Percentiles rank a stretch among this genome's conserved stretches.
phyloP scores from a whole-genome alignment of 2,113 vertebrate genomes.

The Corvus hawaiiensis region DNA sequence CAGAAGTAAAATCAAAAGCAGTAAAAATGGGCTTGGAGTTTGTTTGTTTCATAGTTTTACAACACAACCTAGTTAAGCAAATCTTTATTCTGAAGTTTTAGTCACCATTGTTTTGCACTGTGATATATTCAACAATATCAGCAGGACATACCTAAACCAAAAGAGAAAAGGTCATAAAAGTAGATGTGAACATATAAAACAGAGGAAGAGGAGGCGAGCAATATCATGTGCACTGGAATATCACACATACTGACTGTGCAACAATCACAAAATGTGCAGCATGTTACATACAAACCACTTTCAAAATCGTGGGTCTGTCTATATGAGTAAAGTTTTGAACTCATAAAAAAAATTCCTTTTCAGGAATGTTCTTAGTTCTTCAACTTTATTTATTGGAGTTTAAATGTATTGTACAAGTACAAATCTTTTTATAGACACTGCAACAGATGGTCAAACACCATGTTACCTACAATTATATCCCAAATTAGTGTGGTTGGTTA shows the following conservation, averaged over 20 bases:
- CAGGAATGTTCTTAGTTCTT: neutral
- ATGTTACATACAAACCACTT: neutral
- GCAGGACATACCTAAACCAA: neutral
- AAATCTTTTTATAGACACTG: slow-evolving; percentile 54
- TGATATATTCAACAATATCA: neutral
- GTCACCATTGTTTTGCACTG: neutral
- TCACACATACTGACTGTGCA: neutral
- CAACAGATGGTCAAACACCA: slow-evolving; percentile 64
- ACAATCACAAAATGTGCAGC: neutral
- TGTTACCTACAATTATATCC: slow-evolving; percentile 62
- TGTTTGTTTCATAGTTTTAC: neutral
- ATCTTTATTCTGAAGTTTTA: neutral
- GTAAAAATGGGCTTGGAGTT: neutral
- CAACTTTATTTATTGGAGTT: slow-evolving; percentile 23
- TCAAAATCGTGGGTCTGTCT: neutral
- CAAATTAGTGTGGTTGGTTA: slow-evolving; percentile 45
- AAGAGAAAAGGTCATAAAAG: neutral
- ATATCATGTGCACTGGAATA: neutral
- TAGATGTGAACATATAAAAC: neutral
- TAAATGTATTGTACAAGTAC: slow-evolving; percentile 36
- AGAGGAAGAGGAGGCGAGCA: neutral
- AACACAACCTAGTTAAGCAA: neutral
- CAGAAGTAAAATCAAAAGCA: neutral
- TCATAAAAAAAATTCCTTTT: neutral
- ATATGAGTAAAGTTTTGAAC: neutral